Evolutionary conservation across 2,888 invertebrate genomes (phyloP).

Genomic region (Nemapogon koenigi): DNA sequence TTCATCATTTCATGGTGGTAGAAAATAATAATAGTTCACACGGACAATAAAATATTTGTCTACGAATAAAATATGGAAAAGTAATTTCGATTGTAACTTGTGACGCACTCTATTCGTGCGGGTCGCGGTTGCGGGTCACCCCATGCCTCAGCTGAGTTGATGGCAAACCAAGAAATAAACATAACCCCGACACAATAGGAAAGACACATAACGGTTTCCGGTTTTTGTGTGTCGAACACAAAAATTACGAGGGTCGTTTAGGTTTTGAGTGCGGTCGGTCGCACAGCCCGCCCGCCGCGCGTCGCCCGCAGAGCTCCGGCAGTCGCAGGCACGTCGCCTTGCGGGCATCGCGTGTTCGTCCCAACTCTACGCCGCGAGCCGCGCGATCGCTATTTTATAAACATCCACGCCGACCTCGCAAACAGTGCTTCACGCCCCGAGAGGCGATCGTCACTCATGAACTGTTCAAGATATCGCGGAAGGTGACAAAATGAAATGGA

Average conservation of each 20-base stretch:
- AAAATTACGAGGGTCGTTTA: slow-evolving; percentile 52
- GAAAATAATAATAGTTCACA: no score
- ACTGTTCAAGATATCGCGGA: slow-evolving; percentile 13
- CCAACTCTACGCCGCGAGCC: slow-evolving; percentile 22
- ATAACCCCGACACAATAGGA: slow-evolving; percentile 2
- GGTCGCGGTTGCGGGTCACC: no score
- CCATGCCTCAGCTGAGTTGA: no score
- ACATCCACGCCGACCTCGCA: neutral
- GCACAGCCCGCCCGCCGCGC: slow-evolving; percentile 21
- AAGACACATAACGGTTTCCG: slow-evolving; percentile 55
- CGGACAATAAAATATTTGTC: no score
- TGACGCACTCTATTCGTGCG: no score
- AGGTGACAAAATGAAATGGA: slow-evolving; percentile 58
- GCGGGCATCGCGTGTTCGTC: slow-evolving; percentile 40
- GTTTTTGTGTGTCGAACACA: slow-evolving; percentile 41
- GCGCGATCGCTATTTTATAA: slow-evolving; percentile 24
- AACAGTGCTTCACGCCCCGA: slow-evolving; percentile 7
- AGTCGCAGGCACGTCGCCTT: slow-evolving; percentile 53
- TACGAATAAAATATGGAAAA: no score
- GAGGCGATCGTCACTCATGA: neutral
- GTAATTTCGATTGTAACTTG: no score
- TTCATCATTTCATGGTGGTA: no score
- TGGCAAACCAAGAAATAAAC: neutral
- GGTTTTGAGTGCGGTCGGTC: slow-evolving; percentile 16
- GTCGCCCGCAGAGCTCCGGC: slow-evolving; percentile 35